Evolutionary conservation across 2,888 invertebrate genomes (phyloP), one percentile per base, ranked within the genome.

Genomic region (Dasysyrphus albostriatus): DNA sequence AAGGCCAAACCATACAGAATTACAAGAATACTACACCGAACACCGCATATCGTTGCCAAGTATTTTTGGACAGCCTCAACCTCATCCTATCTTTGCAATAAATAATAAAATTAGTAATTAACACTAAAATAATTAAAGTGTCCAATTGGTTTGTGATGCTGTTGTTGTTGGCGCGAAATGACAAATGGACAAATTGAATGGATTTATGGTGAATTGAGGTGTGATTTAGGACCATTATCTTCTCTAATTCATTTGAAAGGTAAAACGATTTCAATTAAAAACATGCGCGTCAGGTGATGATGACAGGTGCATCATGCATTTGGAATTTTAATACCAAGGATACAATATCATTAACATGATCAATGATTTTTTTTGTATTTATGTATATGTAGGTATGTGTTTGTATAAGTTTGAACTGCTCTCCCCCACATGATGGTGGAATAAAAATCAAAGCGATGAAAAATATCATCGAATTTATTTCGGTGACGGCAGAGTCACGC

Each of bases 31-130:
- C 67, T 67, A 54, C 29, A 51, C 51, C 29, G 51, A 54, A 29
- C 72, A 73, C 37, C 72, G 10, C 24, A 39, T 34, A 54, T 19
- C 58, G 65, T 32, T 70, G 87, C 87, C 82, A 83, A 83, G 79
- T 79, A 83, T 83, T 87, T 83, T 87, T 79, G 87, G 83, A 78
- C 72, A 78, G 82, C 56, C 73, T 24, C 81, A 77, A 77, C 82
- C 24, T 24, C 81, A 77, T 81, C 82, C 24, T 65, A 42, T 61
- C 58, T 39, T 14, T 19, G 47, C 83, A 76, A 83, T 83, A 83
- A 88, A 88, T 88, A 83, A 88, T 76, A 54, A 88, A 76, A 88
- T 83, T 80, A 80, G 88, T 83, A 88, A 88, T 88, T 88, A 88
- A 88, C 88, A 83, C 80, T 69, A 73, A 83, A 88, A 88, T 88